These are phyloP conservation scores for Trissolcus brochymenae DNA, from an alignment of 2,888 invertebrate genomes.

Conservation along the genomic window DNA sequence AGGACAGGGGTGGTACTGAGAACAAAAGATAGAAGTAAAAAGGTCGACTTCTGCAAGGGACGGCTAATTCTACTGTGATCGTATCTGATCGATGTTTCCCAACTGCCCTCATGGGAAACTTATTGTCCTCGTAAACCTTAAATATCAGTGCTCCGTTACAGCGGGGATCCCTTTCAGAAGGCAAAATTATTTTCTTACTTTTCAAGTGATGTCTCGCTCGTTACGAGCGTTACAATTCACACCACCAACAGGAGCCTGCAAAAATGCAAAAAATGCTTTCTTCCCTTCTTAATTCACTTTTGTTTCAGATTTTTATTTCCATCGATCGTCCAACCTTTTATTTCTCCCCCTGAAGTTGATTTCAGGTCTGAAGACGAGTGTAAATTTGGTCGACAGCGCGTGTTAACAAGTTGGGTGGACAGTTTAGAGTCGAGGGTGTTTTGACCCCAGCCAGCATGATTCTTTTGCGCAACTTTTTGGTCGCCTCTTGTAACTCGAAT, in stretches of 20 bases:
- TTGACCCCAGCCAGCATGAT: constrained; percentile 73
- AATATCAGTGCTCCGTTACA: constrained; percentile 42
- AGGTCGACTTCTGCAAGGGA: constrained; percentile 72
- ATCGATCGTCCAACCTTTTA: no score
- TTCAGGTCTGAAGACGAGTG: no score
- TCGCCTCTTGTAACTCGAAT: constrained; percentile 33
- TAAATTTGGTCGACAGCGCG: no score
- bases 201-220: background rate
- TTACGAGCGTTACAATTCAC: background rate
- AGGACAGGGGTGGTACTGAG: constrained; percentile 44
- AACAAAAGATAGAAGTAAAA: constrained; percentile 62
- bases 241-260: no score
- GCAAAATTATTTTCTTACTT: constrained; percentile 24
- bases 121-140: constrained; percentile 61
- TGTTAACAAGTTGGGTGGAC: background rate
- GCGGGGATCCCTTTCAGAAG: constrained; percentile 11
- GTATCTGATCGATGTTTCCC: constrained; percentile 75
- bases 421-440: constrained; percentile 29
- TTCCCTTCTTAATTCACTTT: no score
- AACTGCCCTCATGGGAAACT: constrained; percentile 60
- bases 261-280: no score
- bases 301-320: no score
- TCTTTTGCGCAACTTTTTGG: constrained; percentile 73
- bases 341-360: no score
- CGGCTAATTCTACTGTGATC: constrained; percentile 75